A percentile compares a stretch with the other conserved stretches of the same genome.
Conservation (phyloP, 2,888 invertebrate species). For the Eucera pruinosa region DNA sequence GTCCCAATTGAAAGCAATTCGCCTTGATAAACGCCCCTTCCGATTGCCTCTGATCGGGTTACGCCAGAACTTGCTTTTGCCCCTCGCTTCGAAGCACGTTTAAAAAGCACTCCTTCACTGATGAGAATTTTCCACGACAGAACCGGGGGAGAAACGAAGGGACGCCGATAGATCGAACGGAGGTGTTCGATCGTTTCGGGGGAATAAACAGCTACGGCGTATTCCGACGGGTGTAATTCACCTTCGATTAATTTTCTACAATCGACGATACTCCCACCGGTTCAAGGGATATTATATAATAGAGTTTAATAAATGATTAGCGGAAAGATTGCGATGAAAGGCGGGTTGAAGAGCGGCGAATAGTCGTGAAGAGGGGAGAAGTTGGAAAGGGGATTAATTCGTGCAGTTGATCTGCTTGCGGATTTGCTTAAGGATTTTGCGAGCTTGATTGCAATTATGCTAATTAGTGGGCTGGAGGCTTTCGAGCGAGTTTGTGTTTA, state of each 20-base stretch:
- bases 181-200: fast-evolving
- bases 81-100: background rate
- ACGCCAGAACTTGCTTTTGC: background rate
- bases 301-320: too few relatives aligned
- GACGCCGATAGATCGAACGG: background rate
- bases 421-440: too few relatives aligned
- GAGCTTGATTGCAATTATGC: too few relatives aligned
- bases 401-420: too few relatives aligned
- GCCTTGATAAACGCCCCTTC: constrained; percentile 51
- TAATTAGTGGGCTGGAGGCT: too few relatives aligned
- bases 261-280: too few relatives aligned
- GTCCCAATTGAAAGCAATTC: constrained; percentile 55
- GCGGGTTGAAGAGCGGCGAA: too few relatives aligned
- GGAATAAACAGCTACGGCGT: background rate
- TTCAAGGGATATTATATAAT: too few relatives aligned
- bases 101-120: background rate
- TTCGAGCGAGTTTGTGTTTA: too few relatives aligned
- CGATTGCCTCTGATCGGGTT: constrained; percentile 53
- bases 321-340: too few relatives aligned
- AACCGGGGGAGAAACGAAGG: background rate
- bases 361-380: too few relatives aligned
- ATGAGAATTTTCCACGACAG: constrained; percentile 7
- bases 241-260: background rate
- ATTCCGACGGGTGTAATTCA: background rate
- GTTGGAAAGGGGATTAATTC: too few relatives aligned